Conservation (phyloP, 2,113 vertebrate genomes). For the Salminus brasiliensis region DNA sequence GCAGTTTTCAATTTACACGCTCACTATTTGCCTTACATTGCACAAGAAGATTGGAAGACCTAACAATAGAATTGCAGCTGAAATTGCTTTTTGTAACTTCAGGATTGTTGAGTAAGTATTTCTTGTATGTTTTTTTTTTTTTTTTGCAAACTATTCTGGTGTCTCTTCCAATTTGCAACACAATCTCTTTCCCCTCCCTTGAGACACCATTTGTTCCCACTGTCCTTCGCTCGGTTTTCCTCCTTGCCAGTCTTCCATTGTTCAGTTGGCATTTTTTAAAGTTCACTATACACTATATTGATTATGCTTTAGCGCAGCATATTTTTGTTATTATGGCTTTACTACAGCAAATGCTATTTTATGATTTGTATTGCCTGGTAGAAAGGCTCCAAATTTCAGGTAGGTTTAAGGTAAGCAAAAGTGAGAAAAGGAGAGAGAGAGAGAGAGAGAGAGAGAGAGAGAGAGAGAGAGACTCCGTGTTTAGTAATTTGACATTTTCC, state of each 20-base stretch:
- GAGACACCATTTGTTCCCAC: slow-evolving; percentile 10
- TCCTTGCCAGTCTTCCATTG: not conserved
- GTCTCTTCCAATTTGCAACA: slow-evolving; percentile 28
- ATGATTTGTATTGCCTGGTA: not conserved
- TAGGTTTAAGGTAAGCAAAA: not conserved
- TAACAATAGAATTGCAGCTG: slow-evolving; percentile 29
- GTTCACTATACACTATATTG: not conserved
- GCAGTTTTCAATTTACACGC: slow-evolving; percentile 3
- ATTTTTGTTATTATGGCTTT: slow-evolving; percentile 22
- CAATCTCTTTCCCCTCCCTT: not conserved
- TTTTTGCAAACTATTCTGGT: not conserved
- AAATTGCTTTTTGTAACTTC: slow-evolving; percentile 16
- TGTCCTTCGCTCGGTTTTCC: not conserved
- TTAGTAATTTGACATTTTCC: slow-evolving; percentile 49
- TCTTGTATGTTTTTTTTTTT: slow-evolving; percentile 27
- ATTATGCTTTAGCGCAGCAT: not conserved
- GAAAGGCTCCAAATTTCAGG: not conserved
- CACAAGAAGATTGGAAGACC: not conserved
- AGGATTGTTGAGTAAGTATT: slow-evolving; percentile 32
- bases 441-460: not conserved
- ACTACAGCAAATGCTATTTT: not conserved
- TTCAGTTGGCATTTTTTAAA: not conserved
- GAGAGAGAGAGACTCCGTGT: slow-evolving; percentile 29
- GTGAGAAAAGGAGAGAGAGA: not conserved
- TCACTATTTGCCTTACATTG: not conserved